phyloP scores from a whole-genome alignment of 2,113 vertebrate species.

The Tetrao urogallus region DNA sequence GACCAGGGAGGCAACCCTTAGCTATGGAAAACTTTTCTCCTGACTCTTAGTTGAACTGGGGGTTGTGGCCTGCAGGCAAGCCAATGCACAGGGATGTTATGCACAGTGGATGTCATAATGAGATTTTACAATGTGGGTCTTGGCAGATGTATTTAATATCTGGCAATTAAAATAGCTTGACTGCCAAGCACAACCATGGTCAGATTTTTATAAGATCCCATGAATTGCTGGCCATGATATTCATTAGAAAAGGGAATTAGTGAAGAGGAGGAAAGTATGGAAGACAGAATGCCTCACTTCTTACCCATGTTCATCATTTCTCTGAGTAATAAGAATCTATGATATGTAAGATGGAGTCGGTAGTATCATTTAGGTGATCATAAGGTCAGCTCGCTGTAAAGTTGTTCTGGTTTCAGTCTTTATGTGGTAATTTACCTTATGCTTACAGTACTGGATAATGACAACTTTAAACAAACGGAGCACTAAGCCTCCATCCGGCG shows the following conservation, averaged over 20 bases:
- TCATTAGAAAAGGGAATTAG: neutral
- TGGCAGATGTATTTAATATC: slow-evolving; percentile 46
- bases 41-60: neutral
- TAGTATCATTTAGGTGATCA: neutral
- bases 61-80: neutral
- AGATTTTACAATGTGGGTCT: neutral
- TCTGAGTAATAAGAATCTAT: neutral
- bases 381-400: neutral
- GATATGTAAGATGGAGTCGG: neutral
- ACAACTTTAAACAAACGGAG: slow-evolving; percentile 42
- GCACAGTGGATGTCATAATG: neutral
- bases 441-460: neutral
- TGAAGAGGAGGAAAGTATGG: neutral
- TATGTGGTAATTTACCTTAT: neutral
- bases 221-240: slow-evolving; percentile 41
- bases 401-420: neutral
- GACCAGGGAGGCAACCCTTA: neutral
- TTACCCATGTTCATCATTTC: neutral
- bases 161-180: slow-evolving; percentile 31
- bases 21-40: neutral
- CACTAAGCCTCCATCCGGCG: slow-evolving; percentile 48
- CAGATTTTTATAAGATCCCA: slow-evolving; percentile 5
- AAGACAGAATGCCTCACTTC: neutral
- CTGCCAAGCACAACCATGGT: neutral
- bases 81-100: neutral